These are phyloP conservation scores for Cerastis rubricosa DNA, from an alignment of 2,888 invertebrate genomes.

Conservation along the genomic window DNA sequence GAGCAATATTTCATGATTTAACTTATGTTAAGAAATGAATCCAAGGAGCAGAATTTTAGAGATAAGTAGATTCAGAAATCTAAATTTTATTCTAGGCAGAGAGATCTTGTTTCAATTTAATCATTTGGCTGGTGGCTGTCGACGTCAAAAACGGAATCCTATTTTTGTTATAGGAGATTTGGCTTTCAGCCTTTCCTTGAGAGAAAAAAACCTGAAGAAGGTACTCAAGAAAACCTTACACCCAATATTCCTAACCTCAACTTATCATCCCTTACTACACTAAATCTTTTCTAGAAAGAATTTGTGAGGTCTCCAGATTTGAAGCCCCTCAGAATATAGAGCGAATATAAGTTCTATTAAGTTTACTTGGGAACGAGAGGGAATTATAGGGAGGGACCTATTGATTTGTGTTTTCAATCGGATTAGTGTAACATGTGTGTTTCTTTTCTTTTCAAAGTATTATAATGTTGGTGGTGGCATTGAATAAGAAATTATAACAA, in stretches of 20 bases:
- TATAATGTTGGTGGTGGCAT: not conserved
- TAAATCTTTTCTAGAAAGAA: slow-evolving; percentile 50
- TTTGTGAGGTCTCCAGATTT: slow-evolving; percentile 49
- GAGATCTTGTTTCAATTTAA: not conserved
- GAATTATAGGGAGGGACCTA: slow-evolving; percentile 25
- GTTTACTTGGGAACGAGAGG: slow-evolving; percentile 24
- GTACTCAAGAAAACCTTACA: not conserved
- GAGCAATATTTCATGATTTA: too few species aligned
- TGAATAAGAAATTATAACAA: not conserved
- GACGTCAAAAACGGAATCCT: not conserved
- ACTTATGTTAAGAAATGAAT: too few species aligned
- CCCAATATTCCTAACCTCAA: slow-evolving; percentile 1
- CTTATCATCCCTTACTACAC: slow-evolving; percentile 34
- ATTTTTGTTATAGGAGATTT: not conserved
- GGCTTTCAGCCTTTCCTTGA: not conserved
- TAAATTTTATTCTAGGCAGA: not conserved
- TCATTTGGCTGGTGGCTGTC: not conserved
- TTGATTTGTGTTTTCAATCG: slow-evolving; percentile 26
- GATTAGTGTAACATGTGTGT: not conserved
- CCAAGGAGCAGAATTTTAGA: too few species aligned
- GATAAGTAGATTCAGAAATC: not conserved
- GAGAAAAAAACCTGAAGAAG: not conserved
- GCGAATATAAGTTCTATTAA: slow-evolving; percentile 41
- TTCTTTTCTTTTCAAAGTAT: not conserved
- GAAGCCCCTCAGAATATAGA: slow-evolving; percentile 38